phyloP scores from a whole-genome alignment of 1,140 invertebrate genomes.

The Solen grandis region DNA sequence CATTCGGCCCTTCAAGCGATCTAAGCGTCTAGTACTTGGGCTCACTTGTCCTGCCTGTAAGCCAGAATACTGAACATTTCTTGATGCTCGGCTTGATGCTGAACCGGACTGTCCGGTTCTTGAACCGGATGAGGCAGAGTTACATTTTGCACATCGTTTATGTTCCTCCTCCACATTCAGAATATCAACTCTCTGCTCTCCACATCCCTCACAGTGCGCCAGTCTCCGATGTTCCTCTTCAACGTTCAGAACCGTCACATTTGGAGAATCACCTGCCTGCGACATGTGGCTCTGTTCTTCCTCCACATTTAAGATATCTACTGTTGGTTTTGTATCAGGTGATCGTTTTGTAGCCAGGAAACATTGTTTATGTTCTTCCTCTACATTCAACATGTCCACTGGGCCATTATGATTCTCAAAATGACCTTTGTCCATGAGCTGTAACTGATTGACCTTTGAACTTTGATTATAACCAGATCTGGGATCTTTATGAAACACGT shows the following conservation, averaged over 20 bases:
- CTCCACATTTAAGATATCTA: not conserved
- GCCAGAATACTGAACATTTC: not conserved
- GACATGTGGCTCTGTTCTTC: not conserved
- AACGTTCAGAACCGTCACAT: conserved; percentile 38
- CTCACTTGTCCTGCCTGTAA: not conserved
- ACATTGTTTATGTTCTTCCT: not conserved
- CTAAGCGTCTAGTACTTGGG: not conserved
- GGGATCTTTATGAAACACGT: no score
- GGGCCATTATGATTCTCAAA: not conserved
- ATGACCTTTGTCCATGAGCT: conserved; percentile 47
- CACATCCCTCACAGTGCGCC: no score
- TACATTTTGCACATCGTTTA: not conserved
- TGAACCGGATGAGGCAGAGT: not conserved
- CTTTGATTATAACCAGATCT: no score
- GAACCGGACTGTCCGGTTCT: not conserved
- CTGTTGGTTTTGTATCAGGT: not conserved
- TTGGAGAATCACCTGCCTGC: not conserved
- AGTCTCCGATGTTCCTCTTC: conserved; percentile 47
- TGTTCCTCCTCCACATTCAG: not conserved
- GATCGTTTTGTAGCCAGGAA: not conserved
- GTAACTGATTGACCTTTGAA: conserved; percentile 15
- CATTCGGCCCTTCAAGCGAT: not conserved
- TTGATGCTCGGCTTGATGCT: not conserved
- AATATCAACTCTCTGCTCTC: no score
- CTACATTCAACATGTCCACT: not conserved